Evolutionary conservation across 2,113 vertebrate genomes (phyloP).

Genomic region (Chrysemys picta): DNA sequence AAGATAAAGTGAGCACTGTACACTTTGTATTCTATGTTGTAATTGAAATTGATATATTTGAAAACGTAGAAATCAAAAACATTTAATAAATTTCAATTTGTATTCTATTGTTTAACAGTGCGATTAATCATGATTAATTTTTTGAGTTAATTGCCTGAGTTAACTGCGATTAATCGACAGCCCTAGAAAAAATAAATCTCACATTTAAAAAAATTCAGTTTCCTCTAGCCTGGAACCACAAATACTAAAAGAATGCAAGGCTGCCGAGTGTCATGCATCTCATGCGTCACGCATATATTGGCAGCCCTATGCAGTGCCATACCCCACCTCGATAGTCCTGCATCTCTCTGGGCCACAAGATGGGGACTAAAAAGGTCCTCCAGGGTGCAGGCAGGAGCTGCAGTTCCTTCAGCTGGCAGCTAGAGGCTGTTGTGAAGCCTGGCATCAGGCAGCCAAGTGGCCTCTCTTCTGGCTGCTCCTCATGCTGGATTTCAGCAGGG

Average conservation of each 20-base stretch:
- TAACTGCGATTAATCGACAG: no score
- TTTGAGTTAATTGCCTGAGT: no score
- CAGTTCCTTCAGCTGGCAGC: background rate
- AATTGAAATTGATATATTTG: no score
- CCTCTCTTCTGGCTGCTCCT: background rate
- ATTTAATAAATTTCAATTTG: no score
- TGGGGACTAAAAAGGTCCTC: background rate
- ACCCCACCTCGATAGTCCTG: background rate
- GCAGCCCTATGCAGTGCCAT: background rate
- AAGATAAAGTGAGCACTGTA: no score
- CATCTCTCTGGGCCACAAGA: background rate
- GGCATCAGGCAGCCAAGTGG: background rate
- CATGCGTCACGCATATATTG: background rate
- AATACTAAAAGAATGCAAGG: background rate
- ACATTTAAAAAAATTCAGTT: constrained; percentile 41
- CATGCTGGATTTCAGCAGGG: background rate
- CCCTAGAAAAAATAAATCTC: constrained; percentile 42
- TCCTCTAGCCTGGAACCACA: constrained; percentile 38
- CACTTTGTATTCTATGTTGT: no score
- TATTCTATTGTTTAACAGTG: no score
- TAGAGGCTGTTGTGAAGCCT: background rate
- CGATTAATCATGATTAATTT: no score
- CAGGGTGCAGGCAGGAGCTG: background rate
- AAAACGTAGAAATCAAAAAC: no score
- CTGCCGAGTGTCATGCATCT: background rate